phyloP scores from a whole-genome alignment of 1,140 invertebrate species.

The Drosophila pectinifera region DNA sequence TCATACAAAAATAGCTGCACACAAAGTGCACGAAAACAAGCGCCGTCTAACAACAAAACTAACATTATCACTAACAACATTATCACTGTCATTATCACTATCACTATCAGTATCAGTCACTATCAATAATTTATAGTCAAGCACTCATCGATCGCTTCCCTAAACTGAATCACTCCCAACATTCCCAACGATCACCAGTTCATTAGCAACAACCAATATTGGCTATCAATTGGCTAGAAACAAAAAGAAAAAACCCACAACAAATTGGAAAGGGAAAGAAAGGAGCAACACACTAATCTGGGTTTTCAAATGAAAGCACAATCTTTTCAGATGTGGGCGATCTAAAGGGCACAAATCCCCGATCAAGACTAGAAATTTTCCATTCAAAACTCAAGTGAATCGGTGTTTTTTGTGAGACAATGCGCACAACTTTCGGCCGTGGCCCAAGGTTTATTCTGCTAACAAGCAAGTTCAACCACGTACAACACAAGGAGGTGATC shows the following conservation, averaged over 20 bases:
- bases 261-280: neutral
- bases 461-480: slow-evolving; percentile 63
- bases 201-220: slow-evolving; percentile 29
- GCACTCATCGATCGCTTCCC: slow-evolving; percentile 23
- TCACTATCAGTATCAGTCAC: slow-evolving; percentile 29
- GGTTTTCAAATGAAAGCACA: slow-evolving; percentile 51
- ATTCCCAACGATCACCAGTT: slow-evolving; percentile 29
- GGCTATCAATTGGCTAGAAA: slow-evolving; percentile 35
- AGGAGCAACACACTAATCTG: slow-evolving; percentile 47
- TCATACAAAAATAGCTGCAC: slow-evolving; percentile 29
- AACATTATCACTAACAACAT: slow-evolving; percentile 30
- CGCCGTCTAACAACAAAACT: slow-evolving; percentile 19
- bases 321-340: slow-evolving; percentile 45
- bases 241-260: slow-evolving; percentile 2
- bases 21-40: slow-evolving; percentile 39
- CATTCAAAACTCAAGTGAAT: slow-evolving; percentile 11
- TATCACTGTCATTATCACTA: slow-evolving; percentile 21
- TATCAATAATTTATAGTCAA: slow-evolving; percentile 13
- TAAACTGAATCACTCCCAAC: slow-evolving; percentile 33
- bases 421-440: slow-evolving; percentile 66
- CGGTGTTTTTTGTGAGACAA: slow-evolving; percentile 49
- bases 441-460: slow-evolving; percentile 62
- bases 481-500: slow-evolving; percentile 71
- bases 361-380: slow-evolving; percentile 2
- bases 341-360: slow-evolving; percentile 7